Evolutionary conservation across 2,797 vertebrate species (phyloP).

Genomic region (Characodon lateralis): DNA sequence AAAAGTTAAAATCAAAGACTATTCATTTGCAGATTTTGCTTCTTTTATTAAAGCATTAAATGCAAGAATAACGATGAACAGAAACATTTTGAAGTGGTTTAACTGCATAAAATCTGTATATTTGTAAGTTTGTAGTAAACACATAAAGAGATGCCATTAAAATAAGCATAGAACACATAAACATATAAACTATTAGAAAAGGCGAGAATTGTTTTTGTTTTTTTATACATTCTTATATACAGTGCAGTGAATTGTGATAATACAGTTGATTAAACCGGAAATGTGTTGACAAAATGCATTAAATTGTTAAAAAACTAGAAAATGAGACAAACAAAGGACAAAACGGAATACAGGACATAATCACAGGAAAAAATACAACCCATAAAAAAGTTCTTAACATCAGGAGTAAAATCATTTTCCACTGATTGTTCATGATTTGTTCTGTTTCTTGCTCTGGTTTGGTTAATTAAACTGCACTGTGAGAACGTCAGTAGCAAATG

Average conservation of each 20-base stretch:
- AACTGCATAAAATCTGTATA: constrained; percentile 52
- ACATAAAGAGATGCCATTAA: constrained; percentile 51
- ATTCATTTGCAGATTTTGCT: too few relatives aligned
- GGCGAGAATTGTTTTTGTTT: constrained; percentile 37
- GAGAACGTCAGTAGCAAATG: constrained; percentile 53
- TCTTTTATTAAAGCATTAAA: neutral
- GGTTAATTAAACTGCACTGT: constrained; percentile 53
- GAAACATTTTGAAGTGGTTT: constrained; percentile 23
- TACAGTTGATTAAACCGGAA: constrained; percentile 41
- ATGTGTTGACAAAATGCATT: constrained; percentile 26
- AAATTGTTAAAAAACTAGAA: constrained; percentile 33
- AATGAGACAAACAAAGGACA: constrained; percentile 28
- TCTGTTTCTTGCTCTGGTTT: constrained; percentile 33
- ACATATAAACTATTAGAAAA: constrained; percentile 54
- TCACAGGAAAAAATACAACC: constrained; percentile 42
- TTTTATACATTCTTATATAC: constrained; percentile 78
- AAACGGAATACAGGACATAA: constrained; percentile 32
- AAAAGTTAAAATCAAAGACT: neutral
- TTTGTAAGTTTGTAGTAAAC: constrained; percentile 69
- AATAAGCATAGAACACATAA: constrained; percentile 53
- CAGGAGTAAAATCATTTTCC: constrained; percentile 36
- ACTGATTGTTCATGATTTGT: constrained; percentile 25
- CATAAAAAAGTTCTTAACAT: constrained; percentile 18
- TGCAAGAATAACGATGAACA: constrained; percentile 12
- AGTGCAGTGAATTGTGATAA: constrained; percentile 55